Conservation (phyloP, 2,113 vertebrate genomes). For the Mohoua ochrocephala region DNA sequence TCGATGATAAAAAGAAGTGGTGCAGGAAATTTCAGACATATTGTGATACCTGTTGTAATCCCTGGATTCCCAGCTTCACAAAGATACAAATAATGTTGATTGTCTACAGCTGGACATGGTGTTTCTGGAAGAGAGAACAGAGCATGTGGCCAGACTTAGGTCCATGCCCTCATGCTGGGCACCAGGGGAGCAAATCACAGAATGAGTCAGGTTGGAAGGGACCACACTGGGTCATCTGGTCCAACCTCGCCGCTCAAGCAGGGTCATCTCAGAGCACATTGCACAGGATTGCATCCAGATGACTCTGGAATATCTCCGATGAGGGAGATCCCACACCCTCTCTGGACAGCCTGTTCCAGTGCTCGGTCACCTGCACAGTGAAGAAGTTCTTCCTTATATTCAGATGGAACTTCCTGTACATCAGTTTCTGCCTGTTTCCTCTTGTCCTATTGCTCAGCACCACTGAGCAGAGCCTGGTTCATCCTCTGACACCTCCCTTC, state of each 20-base stretch:
- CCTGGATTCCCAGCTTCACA: background rate
- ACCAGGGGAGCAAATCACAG: background rate
- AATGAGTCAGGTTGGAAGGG: background rate
- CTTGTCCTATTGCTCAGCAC: background rate
- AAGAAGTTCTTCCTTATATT: background rate
- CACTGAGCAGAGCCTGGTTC: background rate
- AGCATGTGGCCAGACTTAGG: background rate
- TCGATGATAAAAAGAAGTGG: background rate
- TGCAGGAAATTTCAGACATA: background rate
- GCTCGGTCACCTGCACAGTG: accelerated
- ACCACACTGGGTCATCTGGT: background rate
- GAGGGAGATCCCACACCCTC: background rate
- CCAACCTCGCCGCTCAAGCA: background rate
- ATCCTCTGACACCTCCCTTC: background rate
- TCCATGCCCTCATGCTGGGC: accelerated
- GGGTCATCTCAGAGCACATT: background rate
- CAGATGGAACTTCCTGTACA: background rate
- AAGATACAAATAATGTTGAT: background rate
- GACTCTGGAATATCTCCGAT: background rate
- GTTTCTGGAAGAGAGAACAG: background rate
- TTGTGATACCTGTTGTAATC: background rate
- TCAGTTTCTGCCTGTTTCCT: background rate
- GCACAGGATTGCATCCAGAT: background rate
- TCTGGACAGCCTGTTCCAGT: background rate
- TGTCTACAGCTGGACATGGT: background rate